Evolutionary conservation across 2,113 vertebrate genomes (phyloP).

Genomic region (Candoia aspera): DNA sequence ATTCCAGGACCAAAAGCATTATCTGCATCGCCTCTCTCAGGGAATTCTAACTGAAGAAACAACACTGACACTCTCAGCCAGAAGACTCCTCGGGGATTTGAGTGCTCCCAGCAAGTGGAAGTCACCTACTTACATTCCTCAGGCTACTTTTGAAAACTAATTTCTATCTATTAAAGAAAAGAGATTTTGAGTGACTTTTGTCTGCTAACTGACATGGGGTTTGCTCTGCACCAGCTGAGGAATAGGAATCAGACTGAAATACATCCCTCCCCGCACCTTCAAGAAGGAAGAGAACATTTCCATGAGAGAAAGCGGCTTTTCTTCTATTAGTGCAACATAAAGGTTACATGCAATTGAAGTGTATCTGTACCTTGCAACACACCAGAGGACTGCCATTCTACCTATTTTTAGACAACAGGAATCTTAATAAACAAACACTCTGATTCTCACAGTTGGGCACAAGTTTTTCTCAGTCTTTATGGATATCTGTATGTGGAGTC

Average conservation of each 20-base stretch:
- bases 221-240: background rate
- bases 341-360: background rate
- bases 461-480: background rate
- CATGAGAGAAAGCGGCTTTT: background rate
- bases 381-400: background rate
- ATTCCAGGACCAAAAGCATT: background rate
- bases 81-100: accelerated
- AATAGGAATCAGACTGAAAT: background rate
- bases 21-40: background rate
- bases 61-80: background rate
- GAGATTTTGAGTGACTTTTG: background rate
- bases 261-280: background rate
- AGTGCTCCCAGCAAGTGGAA: background rate
- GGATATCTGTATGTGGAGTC: background rate
- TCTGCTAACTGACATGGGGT: accelerated
- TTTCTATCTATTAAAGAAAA: slow-evolving; percentile 30
- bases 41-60: background rate
- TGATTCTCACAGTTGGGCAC: background rate
- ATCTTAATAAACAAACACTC: background rate
- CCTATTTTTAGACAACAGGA: background rate
- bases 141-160: background rate
- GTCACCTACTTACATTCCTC: background rate
- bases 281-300: background rate
- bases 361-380: background rate
- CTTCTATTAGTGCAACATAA: background rate